phyloP scores from a whole-genome alignment of 2,113 vertebrate genomes.

The Catharus fuscescens region DNA sequence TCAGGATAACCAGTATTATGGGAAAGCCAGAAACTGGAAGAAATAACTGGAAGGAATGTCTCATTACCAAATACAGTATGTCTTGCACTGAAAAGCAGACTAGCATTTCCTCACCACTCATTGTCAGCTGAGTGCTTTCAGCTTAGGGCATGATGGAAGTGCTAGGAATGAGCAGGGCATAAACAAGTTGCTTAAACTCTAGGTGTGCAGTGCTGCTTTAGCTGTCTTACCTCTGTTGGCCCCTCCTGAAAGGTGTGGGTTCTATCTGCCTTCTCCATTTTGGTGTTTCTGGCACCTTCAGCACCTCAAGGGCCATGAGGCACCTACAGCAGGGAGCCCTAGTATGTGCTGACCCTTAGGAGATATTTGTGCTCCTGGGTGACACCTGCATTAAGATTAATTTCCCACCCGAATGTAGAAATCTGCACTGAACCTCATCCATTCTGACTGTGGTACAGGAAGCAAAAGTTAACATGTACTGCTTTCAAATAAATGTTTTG shows the following conservation, averaged over 20 bases:
- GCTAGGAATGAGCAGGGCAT: neutral
- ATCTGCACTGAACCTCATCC: neutral
- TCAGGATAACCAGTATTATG: neutral
- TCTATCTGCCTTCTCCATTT: neutral
- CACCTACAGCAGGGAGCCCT: neutral
- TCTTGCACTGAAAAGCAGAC: neutral
- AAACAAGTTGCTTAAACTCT: neutral
- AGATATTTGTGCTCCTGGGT: neutral
- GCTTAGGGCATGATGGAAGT: neutral
- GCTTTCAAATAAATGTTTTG: neutral
- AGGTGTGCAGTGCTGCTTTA: neutral
- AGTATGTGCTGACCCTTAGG: fast-evolving
- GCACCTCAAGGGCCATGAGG: neutral
- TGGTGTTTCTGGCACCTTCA: neutral
- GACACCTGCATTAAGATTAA: neutral
- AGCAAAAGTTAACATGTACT: neutral
- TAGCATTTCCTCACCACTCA: neutral
- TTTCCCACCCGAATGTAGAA: neutral
- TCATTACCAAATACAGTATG: neutral
- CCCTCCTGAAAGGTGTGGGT: neutral
- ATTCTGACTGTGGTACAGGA: neutral
- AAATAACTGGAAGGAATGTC: neutral
- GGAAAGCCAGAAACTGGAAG: neutral
- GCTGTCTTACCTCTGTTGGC: neutral
- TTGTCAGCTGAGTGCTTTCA: neutral